Base-by-base conservation (phyloP, 92 coral and sea anemone species). In the Porites divaricata region DNA sequence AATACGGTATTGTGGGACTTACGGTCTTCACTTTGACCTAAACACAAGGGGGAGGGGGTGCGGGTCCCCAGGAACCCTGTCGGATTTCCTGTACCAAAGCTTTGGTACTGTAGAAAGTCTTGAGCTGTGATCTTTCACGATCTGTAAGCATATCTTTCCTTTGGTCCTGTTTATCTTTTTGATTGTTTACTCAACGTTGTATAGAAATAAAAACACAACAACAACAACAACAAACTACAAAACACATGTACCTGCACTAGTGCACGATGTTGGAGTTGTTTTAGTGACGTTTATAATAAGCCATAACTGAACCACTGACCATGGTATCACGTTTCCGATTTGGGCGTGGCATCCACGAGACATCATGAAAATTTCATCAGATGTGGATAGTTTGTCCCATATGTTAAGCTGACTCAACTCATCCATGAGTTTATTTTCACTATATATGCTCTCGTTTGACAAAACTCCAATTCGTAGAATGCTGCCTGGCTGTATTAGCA, bases 221-320 rank as follows among this genome's bases (percentile, higher is more conserved):
- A n/a, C 14, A 13, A 57, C 14, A 57, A 17, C 9, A 6, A 17
- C 71, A 13, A 70, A 70, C 25, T 41, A 14, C 0, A 20, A 3
- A 22, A 16, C 8, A 35, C 1, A 58, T 64, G n/a, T 79, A 79
- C 84, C 84, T 79, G 74, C 53, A 9, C 74, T 25, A 15, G 84
- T 79, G 48, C 84, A 79, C 51, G 64, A 22, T 8, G 84, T 66
- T 10, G 84, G 84, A 68, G 84, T 35, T 23, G 49, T 51, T 66
- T 16, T 53, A 24, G 49, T 67, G 65, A 79, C 74, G 65, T 20
- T 66, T 8, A 50, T 53, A 67, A 53, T 63, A 79, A 79, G 84
- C 84, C 84, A 79, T 26, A 79, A 67, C 65, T 79, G 84, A 67
- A 67, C 75, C 65, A 50, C 74, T 65, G 84, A 52, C 84, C 84